Conservation (phyloP, 2,888 invertebrate species). For the Thecocarcelia acutangulata region DNA sequence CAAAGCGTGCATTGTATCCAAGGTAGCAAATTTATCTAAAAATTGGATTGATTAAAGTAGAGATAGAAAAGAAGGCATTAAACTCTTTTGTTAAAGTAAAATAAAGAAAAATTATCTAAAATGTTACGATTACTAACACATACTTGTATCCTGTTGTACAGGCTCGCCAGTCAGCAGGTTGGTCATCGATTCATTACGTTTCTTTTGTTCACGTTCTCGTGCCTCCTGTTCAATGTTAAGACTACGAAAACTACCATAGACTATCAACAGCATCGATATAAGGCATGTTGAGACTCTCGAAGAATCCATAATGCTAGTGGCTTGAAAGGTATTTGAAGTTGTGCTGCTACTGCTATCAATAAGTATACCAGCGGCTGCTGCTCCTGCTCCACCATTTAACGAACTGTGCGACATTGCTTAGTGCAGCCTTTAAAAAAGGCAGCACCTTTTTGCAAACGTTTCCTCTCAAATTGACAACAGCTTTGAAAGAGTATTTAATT, state of each 20-base stretch:
- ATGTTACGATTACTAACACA: slow-evolving; percentile 71
- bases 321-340: slow-evolving; percentile 71
- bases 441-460: slow-evolving; percentile 28
- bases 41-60: slow-evolving; percentile 8
- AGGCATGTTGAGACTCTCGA: slow-evolving; percentile 98
- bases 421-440: slow-evolving; percentile 61
- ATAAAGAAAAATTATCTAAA: slow-evolving; percentile 14
- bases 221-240: slow-evolving; percentile 98
- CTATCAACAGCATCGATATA: slow-evolving; percentile 97
- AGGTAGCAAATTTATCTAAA: slow-evolving; percentile 90
- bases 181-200: slow-evolving; percentile 84
- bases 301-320: slow-evolving; percentile 94
- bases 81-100: too few relatives aligned
- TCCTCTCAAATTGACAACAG: slow-evolving; percentile 3
- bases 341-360: slow-evolving; percentile 72
- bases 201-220: slow-evolving; percentile 89
- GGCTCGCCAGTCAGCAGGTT: slow-evolving; percentile 81
- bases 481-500: not conserved
- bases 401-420: slow-evolving; percentile 78
- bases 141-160: slow-evolving; percentile 82
- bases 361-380: slow-evolving; percentile 73
- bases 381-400: slow-evolving; percentile 73
- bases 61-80: slow-evolving; percentile 10
- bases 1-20: slow-evolving; percentile 98
- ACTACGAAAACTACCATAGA: slow-evolving; percentile 98